Evolutionary conservation across 2,797 vertebrate species (phyloP).

Genomic region (Enteromius anoplus): DNA sequence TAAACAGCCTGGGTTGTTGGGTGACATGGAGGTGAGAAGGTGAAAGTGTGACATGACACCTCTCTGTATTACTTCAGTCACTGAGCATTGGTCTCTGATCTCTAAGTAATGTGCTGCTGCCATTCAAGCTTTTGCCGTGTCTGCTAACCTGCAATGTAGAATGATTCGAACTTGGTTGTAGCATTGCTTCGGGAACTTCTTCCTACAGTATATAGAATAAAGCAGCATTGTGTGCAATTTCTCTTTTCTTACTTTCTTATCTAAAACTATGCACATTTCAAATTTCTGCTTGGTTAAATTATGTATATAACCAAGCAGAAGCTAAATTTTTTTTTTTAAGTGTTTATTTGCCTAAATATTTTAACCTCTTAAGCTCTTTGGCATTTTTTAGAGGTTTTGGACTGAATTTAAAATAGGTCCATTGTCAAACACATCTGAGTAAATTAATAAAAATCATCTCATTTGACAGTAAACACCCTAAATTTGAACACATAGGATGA

Average conservation of each 20-base stretch:
- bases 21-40: slow-evolving; percentile 49
- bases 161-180: neutral
- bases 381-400: too few species aligned
- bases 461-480: too few species aligned
- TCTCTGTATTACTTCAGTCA: slow-evolving; percentile 44
- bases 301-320: neutral
- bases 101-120: slow-evolving; percentile 10
- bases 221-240: neutral
- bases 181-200: neutral
- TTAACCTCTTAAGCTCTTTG: too few species aligned
- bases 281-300: too few species aligned
- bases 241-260: too few species aligned
- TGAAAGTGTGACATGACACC: slow-evolving; percentile 57
- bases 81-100: slow-evolving; percentile 35
- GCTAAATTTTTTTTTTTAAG: too few species aligned
- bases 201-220: neutral
- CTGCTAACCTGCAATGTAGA: neutral
- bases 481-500: too few species aligned
- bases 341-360: too few species aligned
- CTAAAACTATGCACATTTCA: neutral
- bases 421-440: too few species aligned
- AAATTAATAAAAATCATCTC: too few species aligned
- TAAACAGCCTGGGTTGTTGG: slow-evolving; percentile 49
- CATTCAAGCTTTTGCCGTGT: neutral
- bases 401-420: too few species aligned